Evolutionary conservation across 2,888 invertebrate genomes (phyloP).

Genomic region (Phragmatobia fuliginosa): DNA sequence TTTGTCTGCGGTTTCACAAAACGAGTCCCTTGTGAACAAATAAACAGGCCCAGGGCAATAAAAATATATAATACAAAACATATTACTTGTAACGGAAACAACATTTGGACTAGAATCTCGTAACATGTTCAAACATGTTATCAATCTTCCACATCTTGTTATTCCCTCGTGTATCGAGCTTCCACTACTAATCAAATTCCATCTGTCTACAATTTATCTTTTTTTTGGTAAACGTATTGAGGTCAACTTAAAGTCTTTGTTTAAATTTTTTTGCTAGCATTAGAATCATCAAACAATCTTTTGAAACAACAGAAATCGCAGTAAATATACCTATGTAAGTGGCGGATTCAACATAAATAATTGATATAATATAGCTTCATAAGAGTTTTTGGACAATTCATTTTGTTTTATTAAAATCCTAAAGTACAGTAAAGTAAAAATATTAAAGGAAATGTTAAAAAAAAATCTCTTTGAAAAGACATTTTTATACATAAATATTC

Average conservation of each 20-base stretch:
- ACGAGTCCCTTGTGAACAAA: background rate
- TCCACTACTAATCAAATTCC: conserved; percentile 1
- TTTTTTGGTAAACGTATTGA: background rate
- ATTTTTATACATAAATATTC: too few relatives aligned
- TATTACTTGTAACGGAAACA: background rate
- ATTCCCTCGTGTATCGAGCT: background rate
- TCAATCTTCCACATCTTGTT: conserved; percentile 3
- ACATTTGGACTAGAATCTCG: background rate
- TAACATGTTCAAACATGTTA: conserved; percentile 5
- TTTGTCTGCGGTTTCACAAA: background rate
- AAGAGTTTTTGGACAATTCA: too few relatives aligned
- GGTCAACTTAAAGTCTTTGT: background rate
- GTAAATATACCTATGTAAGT: too few relatives aligned
- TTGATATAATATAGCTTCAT: too few relatives aligned
- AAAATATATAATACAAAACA: background rate
- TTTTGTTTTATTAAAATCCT: too few relatives aligned
- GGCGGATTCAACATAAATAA: too few relatives aligned
- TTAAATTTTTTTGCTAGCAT: background rate
- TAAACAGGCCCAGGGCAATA: conserved; percentile 2
- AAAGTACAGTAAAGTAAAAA: too few relatives aligned
- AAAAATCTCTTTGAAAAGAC: too few relatives aligned
- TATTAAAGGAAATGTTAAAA: too few relatives aligned
- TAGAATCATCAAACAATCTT: background rate
- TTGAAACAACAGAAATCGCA: background rate
- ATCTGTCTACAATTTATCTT: background rate